Base-by-base conservation (phyloP, 2,797 vertebrate species). In the Chaetophractus vellerosus region DNA sequence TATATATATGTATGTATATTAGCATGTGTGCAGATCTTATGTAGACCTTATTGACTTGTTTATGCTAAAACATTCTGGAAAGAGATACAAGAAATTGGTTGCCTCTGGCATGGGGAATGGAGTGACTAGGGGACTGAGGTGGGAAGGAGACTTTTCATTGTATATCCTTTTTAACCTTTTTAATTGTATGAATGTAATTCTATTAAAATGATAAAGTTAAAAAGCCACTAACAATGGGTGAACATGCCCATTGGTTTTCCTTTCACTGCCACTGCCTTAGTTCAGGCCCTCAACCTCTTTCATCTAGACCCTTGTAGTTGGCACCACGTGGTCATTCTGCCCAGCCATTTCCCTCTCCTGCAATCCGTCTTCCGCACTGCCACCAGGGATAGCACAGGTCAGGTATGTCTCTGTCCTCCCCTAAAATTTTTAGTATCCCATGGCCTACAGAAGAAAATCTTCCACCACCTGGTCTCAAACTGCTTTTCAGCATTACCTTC, bases 141-240 rank as follows among this genome's bases (percentile, higher is more conserved):
- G 5, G 41, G 19, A 85, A 19, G 15, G 87, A 93, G 71, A 90
- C 23, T 94, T 86, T 90, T 89, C 75, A 82, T 9, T 85, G 36
- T 69, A 10, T 84, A 45, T 57, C 41, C 23, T 93, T 85, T 92
- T 80, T 19, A 88, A 36, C n/a, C 16, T 61, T 96, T 86, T 64
- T 15, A 88, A 81, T 69, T 33, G 28, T 69, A 59, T 81, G 45
- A 81, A 31, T 82, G 9, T 69, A 86, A 82, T 38, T 28, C 26
- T 90, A 82, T 87, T 82, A 86, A 93, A 90, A 90, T 81, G 48
- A 72, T 74, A 61, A 86, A 21, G 59, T 48, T 21, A 45, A 31
- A 79, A 69, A 59, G 28, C 45, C 10, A 24, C 64, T n/a, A 41
- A 31, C 81, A 80, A 1, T 87, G 31, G 36, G 19, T 28, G 15